phyloP scores from a whole-genome alignment of 2,113 vertebrate species.

The Helogale parvula region DNA sequence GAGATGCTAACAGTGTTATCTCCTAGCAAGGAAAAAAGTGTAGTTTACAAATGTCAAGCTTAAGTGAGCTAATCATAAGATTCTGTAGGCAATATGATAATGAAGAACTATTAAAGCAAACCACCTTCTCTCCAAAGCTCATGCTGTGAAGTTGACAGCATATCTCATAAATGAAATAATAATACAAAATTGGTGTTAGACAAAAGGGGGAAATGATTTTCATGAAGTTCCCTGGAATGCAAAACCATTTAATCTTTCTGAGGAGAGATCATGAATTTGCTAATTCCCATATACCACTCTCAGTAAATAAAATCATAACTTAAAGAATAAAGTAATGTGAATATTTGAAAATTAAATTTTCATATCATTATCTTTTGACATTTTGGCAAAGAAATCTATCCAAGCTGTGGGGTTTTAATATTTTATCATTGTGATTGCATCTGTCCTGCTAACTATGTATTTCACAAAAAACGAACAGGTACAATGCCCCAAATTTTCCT shows the following conservation, averaged over 20 bases:
- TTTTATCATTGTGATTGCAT: conserved; percentile 2
- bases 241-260: conserved; percentile 70
- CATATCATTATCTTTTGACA: conserved; percentile 42
- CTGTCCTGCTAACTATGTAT: not conserved
- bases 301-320: conserved; percentile 70
- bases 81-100: conserved; percentile 76
- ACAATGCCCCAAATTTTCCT: not conserved
- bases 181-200: conserved; percentile 80
- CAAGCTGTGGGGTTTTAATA: conserved; percentile 29
- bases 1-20: conserved; percentile 62
- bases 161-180: conserved; percentile 84
- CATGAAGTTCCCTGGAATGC: conserved; percentile 66
- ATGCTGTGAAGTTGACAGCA: conserved; percentile 81
- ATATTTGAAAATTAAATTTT: conserved; percentile 50
- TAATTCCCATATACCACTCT: conserved; percentile 64
- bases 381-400: conserved; percentile 1
- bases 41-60: conserved; percentile 78
- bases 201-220: conserved; percentile 79
- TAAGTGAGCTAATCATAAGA: conserved; percentile 76
- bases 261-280: conserved; percentile 55
- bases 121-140: conserved; percentile 73
- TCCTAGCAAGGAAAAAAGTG: conserved; percentile 67
- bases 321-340: conserved; percentile 12
- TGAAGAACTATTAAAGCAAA: conserved; percentile 81
- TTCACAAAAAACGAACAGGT: not conserved